A percentile compares a stretch with the other conserved stretches of the same genome.
Evolutionary conservation across 2,888 invertebrate genomes (phyloP).

Genomic region (Diplolepis rosae): DNA sequence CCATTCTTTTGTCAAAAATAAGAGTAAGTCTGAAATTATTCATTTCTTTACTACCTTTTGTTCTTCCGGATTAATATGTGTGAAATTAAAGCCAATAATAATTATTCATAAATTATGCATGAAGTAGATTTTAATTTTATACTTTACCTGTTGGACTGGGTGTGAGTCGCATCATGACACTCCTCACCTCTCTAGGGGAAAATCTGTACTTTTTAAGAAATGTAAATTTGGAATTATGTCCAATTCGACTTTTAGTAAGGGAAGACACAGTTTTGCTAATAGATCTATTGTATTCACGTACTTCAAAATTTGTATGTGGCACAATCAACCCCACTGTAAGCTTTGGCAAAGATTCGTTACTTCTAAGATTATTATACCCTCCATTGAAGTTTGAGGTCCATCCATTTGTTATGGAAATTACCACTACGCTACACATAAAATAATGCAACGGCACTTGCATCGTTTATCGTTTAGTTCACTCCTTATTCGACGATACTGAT

Average conservation of each 20-base stretch:
- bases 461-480: slow-evolving; percentile 38
- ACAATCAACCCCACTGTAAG: slow-evolving; percentile 78
- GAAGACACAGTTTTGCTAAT: slow-evolving; percentile 79
- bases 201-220: slow-evolving; percentile 81
- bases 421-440: slow-evolving; percentile 55
- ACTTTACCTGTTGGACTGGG: slow-evolving; percentile 84
- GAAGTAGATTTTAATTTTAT: too few species aligned
- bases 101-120: too few species aligned
- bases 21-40: too few species aligned
- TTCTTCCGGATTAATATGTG: too few species aligned
- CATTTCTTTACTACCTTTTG: too few species aligned
- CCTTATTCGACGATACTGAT: background rate
- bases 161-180: slow-evolving; percentile 81
- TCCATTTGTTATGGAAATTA: slow-evolving; percentile 51
- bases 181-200: slow-evolving; percentile 78
- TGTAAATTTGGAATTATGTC: slow-evolving; percentile 67
- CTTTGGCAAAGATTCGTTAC: slow-evolving; percentile 53
- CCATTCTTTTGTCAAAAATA: too few species aligned
- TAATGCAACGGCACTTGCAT: slow-evolving; percentile 52
- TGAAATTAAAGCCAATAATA: too few species aligned
- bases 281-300: slow-evolving; percentile 80
- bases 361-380: slow-evolving; percentile 35
- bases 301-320: slow-evolving; percentile 79
- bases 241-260: slow-evolving; percentile 72
- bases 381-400: slow-evolving; percentile 52